These are phyloP conservation scores for Dipodomys ordii DNA, from an alignment of 2,113 vertebrate species.

Conservation along the genomic window DNA sequence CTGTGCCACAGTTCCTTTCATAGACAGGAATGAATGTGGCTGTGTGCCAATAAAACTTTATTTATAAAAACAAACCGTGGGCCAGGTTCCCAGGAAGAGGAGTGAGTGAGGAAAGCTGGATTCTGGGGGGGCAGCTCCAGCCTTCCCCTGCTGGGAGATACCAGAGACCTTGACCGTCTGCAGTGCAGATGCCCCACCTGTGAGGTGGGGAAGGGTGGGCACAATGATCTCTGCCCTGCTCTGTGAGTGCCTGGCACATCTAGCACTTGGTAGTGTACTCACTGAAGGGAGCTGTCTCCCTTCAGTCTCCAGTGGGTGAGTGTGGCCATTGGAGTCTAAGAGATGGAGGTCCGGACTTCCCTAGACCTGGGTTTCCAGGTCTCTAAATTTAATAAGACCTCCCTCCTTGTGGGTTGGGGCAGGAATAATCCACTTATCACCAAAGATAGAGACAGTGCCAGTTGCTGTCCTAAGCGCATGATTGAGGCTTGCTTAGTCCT, in stretches of 20 bases:
- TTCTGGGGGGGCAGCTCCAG: background rate
- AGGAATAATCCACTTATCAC: background rate
- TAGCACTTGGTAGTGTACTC: background rate
- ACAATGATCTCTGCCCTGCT: background rate
- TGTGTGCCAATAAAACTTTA: constrained; percentile 27
- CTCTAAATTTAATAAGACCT: background rate
- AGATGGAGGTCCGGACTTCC: background rate
- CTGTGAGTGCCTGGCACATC: background rate
- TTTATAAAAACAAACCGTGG: background rate
- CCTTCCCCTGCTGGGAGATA: background rate
- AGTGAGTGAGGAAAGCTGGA: background rate
- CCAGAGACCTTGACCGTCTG: background rate
- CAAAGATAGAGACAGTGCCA: background rate
- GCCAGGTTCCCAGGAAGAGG: background rate
- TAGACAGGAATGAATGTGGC: background rate
- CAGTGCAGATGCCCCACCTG: fast-evolving
- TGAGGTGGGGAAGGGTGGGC: too few species aligned
- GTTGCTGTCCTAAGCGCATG: background rate
- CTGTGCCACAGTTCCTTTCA: background rate
- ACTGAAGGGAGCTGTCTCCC: background rate
- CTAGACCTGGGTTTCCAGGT: background rate
- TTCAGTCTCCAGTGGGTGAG: too few species aligned
- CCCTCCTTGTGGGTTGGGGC: fast-evolving
- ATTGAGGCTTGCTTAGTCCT: background rate
- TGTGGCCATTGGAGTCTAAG: background rate